Evolutionary conservation across 2,113 vertebrate genomes (phyloP).

Genomic region (Okapia johnstoni): DNA sequence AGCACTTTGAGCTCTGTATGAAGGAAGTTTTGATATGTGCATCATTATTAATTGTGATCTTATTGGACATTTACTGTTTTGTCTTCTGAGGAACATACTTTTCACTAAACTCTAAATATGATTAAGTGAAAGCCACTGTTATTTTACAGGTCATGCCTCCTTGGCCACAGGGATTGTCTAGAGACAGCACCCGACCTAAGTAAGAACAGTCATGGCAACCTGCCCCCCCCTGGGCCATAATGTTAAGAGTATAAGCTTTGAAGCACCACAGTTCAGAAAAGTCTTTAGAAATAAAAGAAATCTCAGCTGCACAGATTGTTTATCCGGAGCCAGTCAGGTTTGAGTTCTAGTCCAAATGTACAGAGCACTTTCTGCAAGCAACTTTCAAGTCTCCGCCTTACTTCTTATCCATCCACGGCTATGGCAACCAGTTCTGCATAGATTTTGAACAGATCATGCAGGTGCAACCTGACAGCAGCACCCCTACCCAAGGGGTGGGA

Average conservation of each 20-base stretch:
- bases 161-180: neutral
- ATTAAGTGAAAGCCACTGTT: neutral
- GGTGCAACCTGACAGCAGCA: neutral
- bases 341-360: neutral
- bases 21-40: neutral
- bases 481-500: neutral
- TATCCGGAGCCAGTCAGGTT: neutral
- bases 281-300: conserved; percentile 7
- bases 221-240: neutral
- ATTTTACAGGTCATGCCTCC: neutral
- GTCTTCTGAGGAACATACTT: neutral
- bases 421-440: fast-evolving
- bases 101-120: neutral
- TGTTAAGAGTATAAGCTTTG: neutral
- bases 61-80: neutral
- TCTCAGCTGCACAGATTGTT: neutral
- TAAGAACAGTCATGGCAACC: neutral
- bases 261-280: neutral
- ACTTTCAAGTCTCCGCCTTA: neutral
- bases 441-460: neutral
- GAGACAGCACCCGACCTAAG: neutral
- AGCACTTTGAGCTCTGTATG: neutral
- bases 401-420: neutral
- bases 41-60: neutral
- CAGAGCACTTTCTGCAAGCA: neutral